Percentiles rank a stretch among this genome's conserved stretches.
Conservation (phyloP, 2,888 invertebrate species). For the Lottia gigantea region DNA sequence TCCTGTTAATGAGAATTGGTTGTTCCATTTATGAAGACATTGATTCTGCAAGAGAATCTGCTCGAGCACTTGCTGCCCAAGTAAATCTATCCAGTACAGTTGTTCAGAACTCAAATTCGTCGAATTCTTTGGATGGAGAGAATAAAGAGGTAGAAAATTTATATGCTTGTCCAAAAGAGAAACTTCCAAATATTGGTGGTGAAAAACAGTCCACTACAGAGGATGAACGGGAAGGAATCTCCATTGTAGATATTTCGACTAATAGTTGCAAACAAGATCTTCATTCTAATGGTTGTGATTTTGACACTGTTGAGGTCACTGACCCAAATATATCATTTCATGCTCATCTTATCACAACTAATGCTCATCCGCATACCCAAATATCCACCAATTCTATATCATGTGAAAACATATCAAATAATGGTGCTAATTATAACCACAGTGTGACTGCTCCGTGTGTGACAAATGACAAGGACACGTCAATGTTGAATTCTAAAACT, state of each 20-base stretch:
- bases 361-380: too few relatives aligned
- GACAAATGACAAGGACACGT: too few relatives aligned
- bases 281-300: background rate
- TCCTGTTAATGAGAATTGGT: background rate
- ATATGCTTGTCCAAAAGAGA: background rate
- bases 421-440: background rate
- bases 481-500: too few relatives aligned
- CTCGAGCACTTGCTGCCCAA: background rate
- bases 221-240: background rate
- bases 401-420: background rate
- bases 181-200: background rate
- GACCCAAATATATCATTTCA: too few relatives aligned
- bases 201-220: background rate
- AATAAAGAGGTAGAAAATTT: background rate
- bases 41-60: background rate
- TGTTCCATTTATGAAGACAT: conserved; percentile 7
- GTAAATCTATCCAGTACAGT: background rate
- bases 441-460: too few relatives aligned
- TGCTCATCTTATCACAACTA: too few relatives aligned
- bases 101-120: background rate
- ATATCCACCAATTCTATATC: conserved; percentile 5
- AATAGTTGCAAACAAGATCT: background rate
- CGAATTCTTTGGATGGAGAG: background rate
- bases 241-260: too few relatives aligned
- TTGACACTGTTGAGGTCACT: background rate